A percentile compares a stretch with the other conserved stretches of the same genome.
Evolutionary conservation across 2,888 invertebrate genomes (phyloP).

Genomic region (Julus scanicus): DNA sequence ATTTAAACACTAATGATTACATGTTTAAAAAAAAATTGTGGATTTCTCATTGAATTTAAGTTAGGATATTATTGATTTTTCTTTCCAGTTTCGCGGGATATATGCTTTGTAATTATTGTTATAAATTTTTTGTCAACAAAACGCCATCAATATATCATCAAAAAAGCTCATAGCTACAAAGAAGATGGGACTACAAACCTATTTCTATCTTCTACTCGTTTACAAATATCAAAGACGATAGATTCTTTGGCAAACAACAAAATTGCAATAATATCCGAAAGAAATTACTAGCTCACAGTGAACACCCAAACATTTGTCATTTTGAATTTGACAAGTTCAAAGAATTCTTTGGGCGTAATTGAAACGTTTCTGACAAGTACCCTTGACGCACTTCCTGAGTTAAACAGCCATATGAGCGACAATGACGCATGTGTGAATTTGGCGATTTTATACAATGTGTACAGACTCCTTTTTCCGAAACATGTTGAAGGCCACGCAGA

Average conservation of each 20-base stretch:
- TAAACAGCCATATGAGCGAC: neutral
- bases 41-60: too few species aligned
- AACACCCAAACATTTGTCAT: neutral
- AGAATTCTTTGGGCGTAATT: neutral
- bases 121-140: neutral
- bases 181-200: neutral
- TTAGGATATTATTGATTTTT: too few species aligned
- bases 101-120: too few species aligned
- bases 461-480: too few species aligned
- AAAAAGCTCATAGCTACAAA: neutral
- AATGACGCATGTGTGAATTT: neutral
- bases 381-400: conserved; percentile 20
- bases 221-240: neutral
- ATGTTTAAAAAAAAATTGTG: too few species aligned
- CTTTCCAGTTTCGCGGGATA: too few species aligned
- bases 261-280: conserved; percentile 16
- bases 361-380: neutral
- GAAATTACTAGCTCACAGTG: neutral
- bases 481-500: too few species aligned
- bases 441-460: neutral
- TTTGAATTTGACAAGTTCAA: conserved; percentile 22
- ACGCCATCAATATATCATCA: neutral
- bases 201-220: neutral
- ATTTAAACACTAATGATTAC: too few species aligned
- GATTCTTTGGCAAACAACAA: neutral